Conservation (phyloP, 1,140 invertebrate species). For the Himalopsyche phryganea region DNA sequence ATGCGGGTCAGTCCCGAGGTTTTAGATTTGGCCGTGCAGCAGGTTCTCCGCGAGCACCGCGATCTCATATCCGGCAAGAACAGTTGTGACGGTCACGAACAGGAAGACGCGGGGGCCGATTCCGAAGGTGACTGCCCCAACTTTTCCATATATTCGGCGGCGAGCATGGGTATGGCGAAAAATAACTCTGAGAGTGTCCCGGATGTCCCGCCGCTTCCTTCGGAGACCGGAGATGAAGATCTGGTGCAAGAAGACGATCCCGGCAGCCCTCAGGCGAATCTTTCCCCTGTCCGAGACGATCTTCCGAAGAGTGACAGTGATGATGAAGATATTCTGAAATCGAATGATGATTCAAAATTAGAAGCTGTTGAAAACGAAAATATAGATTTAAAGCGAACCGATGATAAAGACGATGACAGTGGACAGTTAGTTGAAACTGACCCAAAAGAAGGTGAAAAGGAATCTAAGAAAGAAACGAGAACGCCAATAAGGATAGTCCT, state of each 20-base stretch:
- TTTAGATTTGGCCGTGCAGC: conserved; percentile 43
- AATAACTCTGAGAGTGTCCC: conserved; percentile 45
- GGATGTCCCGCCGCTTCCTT: conserved; percentile 32
- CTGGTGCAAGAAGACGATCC: conserved; percentile 47
- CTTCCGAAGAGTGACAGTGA: neutral
- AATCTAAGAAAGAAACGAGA: neutral
- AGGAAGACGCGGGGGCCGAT: conserved; percentile 51
- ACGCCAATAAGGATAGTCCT: no score
- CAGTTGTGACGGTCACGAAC: conserved; percentile 38
- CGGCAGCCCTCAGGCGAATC: neutral
- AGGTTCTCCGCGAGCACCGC: conserved; percentile 42
- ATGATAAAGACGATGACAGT: neutral
- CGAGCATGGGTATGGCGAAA: conserved; percentile 71
- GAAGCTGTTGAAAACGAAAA: neutral
- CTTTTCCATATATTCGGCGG: conserved; percentile 76
- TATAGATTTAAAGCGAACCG: neutral
- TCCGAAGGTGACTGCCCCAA: conserved; percentile 75
- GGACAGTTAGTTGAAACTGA: neutral
- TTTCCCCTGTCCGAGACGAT: neutral
- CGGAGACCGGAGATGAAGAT: conserved; percentile 37
- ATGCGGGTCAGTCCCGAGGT: conserved; percentile 38
- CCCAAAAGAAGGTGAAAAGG: neutral
- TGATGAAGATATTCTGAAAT: conserved; percentile 1
- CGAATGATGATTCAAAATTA: neutral
- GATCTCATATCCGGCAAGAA: conserved; percentile 37